Evolutionary conservation across 2,888 invertebrate genomes (phyloP).

Genomic region (Zelleria hepariella): DNA sequence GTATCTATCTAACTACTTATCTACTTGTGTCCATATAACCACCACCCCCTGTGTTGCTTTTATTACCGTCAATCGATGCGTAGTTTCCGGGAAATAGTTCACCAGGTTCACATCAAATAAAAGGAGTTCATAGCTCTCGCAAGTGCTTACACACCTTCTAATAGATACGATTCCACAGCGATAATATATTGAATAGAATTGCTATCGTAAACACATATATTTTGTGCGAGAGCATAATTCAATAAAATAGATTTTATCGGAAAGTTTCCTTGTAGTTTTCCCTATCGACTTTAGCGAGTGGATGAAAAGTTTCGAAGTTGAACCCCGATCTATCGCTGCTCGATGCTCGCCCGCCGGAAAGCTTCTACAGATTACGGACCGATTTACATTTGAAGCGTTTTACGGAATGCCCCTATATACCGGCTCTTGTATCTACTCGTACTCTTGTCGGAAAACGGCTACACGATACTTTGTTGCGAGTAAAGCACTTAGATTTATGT

Average conservation of each 20-base stretch:
- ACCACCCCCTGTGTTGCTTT: too few species aligned
- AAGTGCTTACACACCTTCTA: too few species aligned
- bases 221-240: conserved; percentile 6
- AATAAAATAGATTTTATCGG: conserved; percentile 10
- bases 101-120: too few species aligned
- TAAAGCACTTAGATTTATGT: not conserved
- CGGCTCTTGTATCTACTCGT: conserved; percentile 40
- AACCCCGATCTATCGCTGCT: conserved; percentile 47
- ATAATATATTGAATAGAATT: conserved; percentile 1
- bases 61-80: too few species aligned
- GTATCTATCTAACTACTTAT: too few species aligned
- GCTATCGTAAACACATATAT: not conserved
- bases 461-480: not conserved
- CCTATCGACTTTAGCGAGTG: conserved; percentile 11
- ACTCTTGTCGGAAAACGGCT: conserved; percentile 18
- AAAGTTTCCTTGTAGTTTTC: conserved; percentile 9
- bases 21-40: too few species aligned
- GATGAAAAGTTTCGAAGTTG: conserved; percentile 41
- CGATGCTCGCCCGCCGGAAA: conserved; percentile 45
- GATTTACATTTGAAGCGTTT: conserved; percentile 68
- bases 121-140: too few species aligned
- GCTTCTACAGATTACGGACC: conserved; percentile 54
- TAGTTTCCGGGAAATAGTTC: too few species aligned
- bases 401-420: conserved; percentile 45
- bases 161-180: not conserved